Evolutionary conservation across 2,113 vertebrate species (phyloP).

Genomic region (Pica pica): DNA sequence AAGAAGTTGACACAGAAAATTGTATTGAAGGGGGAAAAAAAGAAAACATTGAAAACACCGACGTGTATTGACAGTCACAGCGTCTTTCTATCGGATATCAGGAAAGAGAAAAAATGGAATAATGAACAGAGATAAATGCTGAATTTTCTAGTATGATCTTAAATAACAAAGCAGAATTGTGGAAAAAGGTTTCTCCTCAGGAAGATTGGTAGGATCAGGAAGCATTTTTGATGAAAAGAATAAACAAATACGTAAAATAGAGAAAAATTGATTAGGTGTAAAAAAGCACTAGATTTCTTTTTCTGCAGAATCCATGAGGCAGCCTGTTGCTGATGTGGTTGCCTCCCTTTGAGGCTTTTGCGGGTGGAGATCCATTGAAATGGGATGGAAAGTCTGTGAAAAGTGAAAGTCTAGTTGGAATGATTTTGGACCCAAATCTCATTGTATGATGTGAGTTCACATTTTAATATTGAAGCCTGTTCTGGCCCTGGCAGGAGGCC

Average conservation of each 20-base stretch:
- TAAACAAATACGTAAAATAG: not conserved
- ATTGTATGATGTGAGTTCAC: not conserved
- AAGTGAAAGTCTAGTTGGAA: not conserved
- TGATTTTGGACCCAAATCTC: not conserved
- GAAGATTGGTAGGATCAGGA: not conserved
- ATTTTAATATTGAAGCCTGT: not conserved
- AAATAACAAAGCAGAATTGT: not conserved
- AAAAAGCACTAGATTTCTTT: not conserved
- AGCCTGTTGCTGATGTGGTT: not conserved
- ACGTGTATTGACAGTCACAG: not conserved
- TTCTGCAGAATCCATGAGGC: not conserved
- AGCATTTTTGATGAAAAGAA: not conserved
- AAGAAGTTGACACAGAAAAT: not conserved
- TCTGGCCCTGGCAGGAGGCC: not conserved
- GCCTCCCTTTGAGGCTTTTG: not conserved
- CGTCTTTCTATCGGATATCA: not conserved
- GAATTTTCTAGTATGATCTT: not conserved
- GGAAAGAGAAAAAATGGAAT: not conserved
- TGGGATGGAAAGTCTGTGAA: not conserved
- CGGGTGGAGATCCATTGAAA: not conserved
- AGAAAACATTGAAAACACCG: rapidly evolving
- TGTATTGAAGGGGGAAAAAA: not conserved
- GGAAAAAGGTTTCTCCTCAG: not conserved
- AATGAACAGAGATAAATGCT: not conserved
- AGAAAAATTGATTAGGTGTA: not conserved